phyloP scores from a whole-genome alignment of 2,113 vertebrate genomes.

The Natator depressus region DNA sequence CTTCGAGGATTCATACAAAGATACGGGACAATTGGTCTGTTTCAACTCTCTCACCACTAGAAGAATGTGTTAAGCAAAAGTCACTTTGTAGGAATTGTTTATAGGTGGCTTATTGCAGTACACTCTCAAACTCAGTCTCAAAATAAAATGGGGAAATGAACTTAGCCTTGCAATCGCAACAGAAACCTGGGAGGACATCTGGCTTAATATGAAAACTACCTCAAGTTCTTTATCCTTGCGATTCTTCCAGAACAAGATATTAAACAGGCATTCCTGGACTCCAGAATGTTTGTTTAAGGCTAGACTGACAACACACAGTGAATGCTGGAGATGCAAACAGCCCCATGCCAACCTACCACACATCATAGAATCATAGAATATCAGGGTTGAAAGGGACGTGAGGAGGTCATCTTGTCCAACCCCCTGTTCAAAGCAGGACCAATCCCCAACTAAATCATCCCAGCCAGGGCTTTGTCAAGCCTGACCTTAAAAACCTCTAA shows the following conservation, averaged over 20 bases:
- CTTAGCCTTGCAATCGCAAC: not conserved
- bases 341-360: not conserved
- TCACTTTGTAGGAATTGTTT: not conserved
- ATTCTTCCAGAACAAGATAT: not conserved
- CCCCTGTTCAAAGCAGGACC: no score
- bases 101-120: not conserved
- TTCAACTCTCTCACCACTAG: not conserved
- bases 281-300: not conserved
- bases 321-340: not conserved
- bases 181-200: not conserved
- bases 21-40: not conserved
- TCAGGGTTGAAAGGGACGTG: no score
- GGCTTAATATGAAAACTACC: not conserved
- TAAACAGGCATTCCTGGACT: not conserved
- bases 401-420: no score
- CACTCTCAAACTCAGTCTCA: not conserved
- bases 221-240: not conserved
- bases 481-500: no score
- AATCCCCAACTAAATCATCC: no score
- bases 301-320: not conserved
- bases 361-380: not conserved
- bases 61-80: not conserved
- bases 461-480: no score
- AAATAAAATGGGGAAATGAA: not conserved
- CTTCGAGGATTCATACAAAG: not conserved